Evolutionary conservation across 2,113 vertebrate genomes (phyloP), one percentile per base, ranked within the genome.

Genomic region (Rhinichthys klamathensis): DNA sequence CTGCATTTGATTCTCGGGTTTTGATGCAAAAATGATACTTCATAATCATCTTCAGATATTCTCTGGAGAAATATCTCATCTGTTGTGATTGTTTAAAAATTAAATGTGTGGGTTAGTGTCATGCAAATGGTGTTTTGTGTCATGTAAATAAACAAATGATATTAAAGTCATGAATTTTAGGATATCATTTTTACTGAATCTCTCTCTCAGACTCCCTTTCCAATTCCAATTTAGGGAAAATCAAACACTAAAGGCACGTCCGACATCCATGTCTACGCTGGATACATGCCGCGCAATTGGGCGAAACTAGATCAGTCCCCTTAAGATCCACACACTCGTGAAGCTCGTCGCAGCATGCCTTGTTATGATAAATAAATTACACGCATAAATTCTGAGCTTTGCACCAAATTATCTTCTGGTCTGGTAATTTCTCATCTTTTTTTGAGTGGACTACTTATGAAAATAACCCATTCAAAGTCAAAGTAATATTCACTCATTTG

Each of bases 81-180:
- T 60, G 77, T 80, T 44, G 56, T 61, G n/a, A 18, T 79, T 2
- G 0, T 44, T 79, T 80, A 12, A 46, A 80, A 80, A 44, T 80
- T 3, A 80, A 58, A 63, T 5, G 35, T 32, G 58, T 80, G 56
- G 77, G 77, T 10, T 54, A 32, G 30, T 32, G 30, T 30, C 30
- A 32, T 25, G 56, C 13, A 56, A 78, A 78, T 41, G 21, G 2
- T 60, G 76, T 3, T 44, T 41, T 80, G 58, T 63, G 35, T 80
- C 77, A 27, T 46, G 77, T 35, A 80, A 80, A 80, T 80, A 10
- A 58, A 46, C 54, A 80, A 80, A 63, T 80, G 8, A 80, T 46
- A 80, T 80, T 46, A 80, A 2, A 46, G 35, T 21, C 38, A 44
- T 80, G 23, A 61, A 16, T 44, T 79, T 16, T 27, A 18, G 54